phyloP scores from a whole-genome alignment of 2,888 invertebrate species.

The Cancer borealis region DNA sequence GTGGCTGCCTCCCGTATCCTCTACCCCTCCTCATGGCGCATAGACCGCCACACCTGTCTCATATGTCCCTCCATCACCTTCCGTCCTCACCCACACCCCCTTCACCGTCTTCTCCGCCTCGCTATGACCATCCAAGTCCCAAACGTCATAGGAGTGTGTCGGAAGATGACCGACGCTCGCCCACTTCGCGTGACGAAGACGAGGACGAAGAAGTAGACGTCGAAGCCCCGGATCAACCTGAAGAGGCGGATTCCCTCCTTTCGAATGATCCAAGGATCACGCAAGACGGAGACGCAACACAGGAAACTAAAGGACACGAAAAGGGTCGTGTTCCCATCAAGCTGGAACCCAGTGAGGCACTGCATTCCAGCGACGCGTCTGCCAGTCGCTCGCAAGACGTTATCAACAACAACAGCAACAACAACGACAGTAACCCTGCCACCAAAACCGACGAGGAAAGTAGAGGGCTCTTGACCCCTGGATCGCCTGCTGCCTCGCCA shows the following conservation, averaged over 20 bases:
- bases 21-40: slow-evolving; percentile 61
- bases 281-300: not conserved
- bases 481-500: slow-evolving; percentile 33
- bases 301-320: slow-evolving; percentile 31
- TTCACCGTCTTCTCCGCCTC: slow-evolving; percentile 56
- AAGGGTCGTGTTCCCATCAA: slow-evolving; percentile 43
- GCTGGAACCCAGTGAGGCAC: slow-evolving; percentile 53
- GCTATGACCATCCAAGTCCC: slow-evolving; percentile 46
- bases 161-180: slow-evolving; percentile 51
- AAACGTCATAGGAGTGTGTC: slow-evolving; percentile 58
- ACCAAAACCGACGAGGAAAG: slow-evolving; percentile 22
- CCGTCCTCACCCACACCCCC: slow-evolving; percentile 64
- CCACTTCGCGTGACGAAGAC: slow-evolving; percentile 57
- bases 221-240: slow-evolving; percentile 68
- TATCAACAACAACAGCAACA: slow-evolving; percentile 70
- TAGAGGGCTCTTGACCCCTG: not conserved
- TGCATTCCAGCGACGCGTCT: slow-evolving; percentile 55
- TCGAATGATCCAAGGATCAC: not conserved
- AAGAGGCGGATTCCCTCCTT: slow-evolving; percentile 46
- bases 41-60: slow-evolving; percentile 44
- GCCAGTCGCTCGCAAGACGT: slow-evolving; percentile 66
- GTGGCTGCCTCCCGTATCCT: slow-evolving; percentile 52
- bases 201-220: slow-evolving; percentile 76
- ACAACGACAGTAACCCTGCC: slow-evolving; percentile 36
- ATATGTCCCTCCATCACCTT: slow-evolving; percentile 54